Evolutionary conservation across 1,140 invertebrate species (phyloP).

Genomic region (Tetragonula clypearis): DNA sequence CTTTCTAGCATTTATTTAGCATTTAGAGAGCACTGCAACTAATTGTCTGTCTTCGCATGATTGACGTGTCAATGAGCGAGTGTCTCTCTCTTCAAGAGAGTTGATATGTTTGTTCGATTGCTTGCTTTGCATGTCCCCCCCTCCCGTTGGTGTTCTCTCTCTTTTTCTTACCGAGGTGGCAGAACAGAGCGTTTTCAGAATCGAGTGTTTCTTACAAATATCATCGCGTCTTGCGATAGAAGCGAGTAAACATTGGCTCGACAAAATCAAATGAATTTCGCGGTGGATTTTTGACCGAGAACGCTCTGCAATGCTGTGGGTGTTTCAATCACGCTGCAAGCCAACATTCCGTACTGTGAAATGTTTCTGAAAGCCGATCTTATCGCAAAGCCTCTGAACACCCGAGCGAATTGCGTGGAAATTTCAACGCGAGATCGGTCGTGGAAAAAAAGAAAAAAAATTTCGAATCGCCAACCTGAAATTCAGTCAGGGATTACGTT

Average conservation of each 20-base stretch:
- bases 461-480: neutral
- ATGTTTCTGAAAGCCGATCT: neutral
- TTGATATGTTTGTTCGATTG: constrained; percentile 24
- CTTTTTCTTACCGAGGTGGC: constrained; percentile 39
- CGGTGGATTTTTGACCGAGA: neutral
- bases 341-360: constrained; percentile 14
- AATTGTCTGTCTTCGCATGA: constrained; percentile 53
- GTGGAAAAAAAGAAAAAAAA: neutral
- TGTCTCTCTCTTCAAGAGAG: neutral
- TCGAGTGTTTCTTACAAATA: neutral
- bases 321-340: constrained; percentile 26
- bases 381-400: neutral
- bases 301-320: constrained; percentile 29
- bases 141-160: neutral
- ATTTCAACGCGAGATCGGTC: neutral
- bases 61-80: neutral
- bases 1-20: constrained; percentile 53
- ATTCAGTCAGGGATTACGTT: too few species aligned
- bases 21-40: constrained; percentile 55
- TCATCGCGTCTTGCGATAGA: neutral
- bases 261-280: neutral
- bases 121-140: constrained; percentile 38
- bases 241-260: too few species aligned
- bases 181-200: constrained; percentile 10
- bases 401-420: neutral